phyloP scores from a whole-genome alignment of 2,797 vertebrate species.

The Enteromius mattozi region DNA sequence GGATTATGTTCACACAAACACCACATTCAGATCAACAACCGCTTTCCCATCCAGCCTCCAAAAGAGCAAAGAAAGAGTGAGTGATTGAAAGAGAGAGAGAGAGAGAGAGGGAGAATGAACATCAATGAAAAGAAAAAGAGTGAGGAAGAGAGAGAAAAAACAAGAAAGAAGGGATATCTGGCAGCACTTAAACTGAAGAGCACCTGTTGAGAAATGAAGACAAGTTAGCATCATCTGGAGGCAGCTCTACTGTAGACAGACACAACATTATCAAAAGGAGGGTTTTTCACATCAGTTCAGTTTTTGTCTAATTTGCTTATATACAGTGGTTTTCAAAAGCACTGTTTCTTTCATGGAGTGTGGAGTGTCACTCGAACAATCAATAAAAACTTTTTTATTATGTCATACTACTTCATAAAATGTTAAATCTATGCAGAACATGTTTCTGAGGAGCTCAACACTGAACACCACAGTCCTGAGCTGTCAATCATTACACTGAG shows the following conservation, averaged over 20 bases:
- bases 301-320: neutral
- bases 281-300: conserved; percentile 26
- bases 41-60: conserved; percentile 21
- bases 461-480: neutral
- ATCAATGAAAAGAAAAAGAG: neutral
- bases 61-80: neutral
- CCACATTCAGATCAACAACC: conserved; percentile 33
- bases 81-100: neutral
- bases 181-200: conserved; percentile 12
- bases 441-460: neutral
- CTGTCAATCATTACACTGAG: conserved; percentile 8
- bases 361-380: neutral
- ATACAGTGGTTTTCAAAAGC: conserved; percentile 30
- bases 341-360: neutral
- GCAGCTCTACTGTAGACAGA: conserved; percentile 47
- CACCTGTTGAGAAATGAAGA: conserved; percentile 56
- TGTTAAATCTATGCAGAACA: neutral
- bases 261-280: conserved; percentile 43
- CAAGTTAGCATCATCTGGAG: conserved; percentile 44
- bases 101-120: neutral
- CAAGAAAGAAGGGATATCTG: neutral
- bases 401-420: too few species aligned
- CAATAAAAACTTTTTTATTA: neutral
- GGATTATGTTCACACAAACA: conserved; percentile 64
- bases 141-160: neutral